These are phyloP conservation scores for Capromys pilorides DNA, from an alignment of 2,797 vertebrate species.

Conservation along the genomic window DNA sequence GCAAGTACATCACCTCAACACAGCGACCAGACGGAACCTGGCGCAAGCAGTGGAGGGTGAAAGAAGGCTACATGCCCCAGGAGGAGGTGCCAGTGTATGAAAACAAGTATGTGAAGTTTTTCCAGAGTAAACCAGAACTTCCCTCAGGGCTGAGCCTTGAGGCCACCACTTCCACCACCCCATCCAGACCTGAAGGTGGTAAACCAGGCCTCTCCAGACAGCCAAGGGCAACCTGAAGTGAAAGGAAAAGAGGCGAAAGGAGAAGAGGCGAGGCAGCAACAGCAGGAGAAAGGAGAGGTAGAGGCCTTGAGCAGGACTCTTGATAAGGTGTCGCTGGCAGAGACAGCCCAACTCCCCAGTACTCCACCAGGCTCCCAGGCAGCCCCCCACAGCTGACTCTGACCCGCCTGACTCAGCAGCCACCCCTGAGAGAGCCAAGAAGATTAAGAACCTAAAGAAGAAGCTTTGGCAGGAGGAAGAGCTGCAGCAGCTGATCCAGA, in stretches of 20 bases:
- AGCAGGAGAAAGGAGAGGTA: slow-evolving; percentile 84
- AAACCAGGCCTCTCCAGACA: slow-evolving; percentile 90
- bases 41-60: slow-evolving; percentile 95
- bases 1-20: slow-evolving; percentile 95
- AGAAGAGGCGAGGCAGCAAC: too few relatives aligned
- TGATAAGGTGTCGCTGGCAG: slow-evolving; percentile 82
- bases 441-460: slow-evolving; percentile 95
- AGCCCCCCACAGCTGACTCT: slow-evolving; percentile 59
- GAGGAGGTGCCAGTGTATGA: slow-evolving; percentile 99
- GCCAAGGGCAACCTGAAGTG: slow-evolving; percentile 96
- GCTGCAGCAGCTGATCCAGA: slow-evolving; percentile 92
- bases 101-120: slow-evolving; percentile 98
- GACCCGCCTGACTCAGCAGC: slow-evolving; percentile 70
- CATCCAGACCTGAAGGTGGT: slow-evolving; percentile 76
- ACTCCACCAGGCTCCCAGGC: slow-evolving; percentile 53
- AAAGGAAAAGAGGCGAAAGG: slow-evolving; percentile 95
- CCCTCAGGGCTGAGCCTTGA: slow-evolving; percentile 91
- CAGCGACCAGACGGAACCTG: slow-evolving; percentile 97
- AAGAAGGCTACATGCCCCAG: slow-evolving; percentile 96
- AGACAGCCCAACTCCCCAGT: slow-evolving; percentile 47
- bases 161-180: slow-evolving; percentile 74
- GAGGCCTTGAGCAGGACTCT: slow-evolving; percentile 86
- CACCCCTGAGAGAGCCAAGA: slow-evolving; percentile 88
- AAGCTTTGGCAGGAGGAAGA: slow-evolving; percentile 96
- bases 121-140: slow-evolving; percentile 95